Percentiles rank a stretch among this genome's conserved stretches.
These are phyloP conservation scores for Beaufortia kweichowensis DNA, from an alignment of 2,113 vertebrate species.

Conservation along the genomic window DNA sequence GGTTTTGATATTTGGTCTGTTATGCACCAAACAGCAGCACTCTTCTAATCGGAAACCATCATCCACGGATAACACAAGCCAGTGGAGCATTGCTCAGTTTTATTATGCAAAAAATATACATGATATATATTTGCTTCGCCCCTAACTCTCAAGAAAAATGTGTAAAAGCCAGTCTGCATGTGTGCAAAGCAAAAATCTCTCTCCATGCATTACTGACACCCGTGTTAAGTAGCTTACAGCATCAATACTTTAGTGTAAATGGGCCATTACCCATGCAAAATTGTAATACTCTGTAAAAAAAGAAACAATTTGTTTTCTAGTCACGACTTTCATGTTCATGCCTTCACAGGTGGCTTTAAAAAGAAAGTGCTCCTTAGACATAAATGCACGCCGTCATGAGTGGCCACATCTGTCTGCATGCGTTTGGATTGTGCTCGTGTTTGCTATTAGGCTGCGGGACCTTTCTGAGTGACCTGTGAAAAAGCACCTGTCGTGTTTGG, in stretches of 20 bases:
- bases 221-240: slow-evolving; percentile 5
- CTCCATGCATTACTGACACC: slow-evolving; percentile 10
- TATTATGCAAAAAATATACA: slow-evolving; percentile 46
- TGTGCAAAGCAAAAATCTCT: background rate
- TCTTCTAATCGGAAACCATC: slow-evolving; percentile 31
- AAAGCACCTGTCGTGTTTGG: slow-evolving; percentile 55
- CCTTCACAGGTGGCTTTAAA: slow-evolving; percentile 31
- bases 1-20: slow-evolving; percentile 8
- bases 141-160: slow-evolving; percentile 36
- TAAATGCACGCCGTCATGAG: slow-evolving; percentile 22
- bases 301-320: background rate
- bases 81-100: slow-evolving; percentile 28
- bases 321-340: slow-evolving; percentile 13
- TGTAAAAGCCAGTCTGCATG: slow-evolving; percentile 14
- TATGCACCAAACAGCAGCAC: slow-evolving; percentile 23
- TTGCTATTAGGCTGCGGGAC: slow-evolving; percentile 46
- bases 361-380: slow-evolving; percentile 30
- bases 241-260: slow-evolving; percentile 6
- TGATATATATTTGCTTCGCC: slow-evolving; percentile 15
- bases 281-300: background rate
- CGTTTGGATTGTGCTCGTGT: slow-evolving; percentile 46
- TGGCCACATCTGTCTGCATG: slow-evolving; percentile 31
- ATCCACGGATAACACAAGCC: slow-evolving; percentile 24
- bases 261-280: background rate
- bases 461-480: slow-evolving; percentile 51